These are phyloP conservation scores for Scaptomyza caliginosa DNA, from an alignment of 2,888 invertebrate genomes.

Conservation along the genomic window DNA sequence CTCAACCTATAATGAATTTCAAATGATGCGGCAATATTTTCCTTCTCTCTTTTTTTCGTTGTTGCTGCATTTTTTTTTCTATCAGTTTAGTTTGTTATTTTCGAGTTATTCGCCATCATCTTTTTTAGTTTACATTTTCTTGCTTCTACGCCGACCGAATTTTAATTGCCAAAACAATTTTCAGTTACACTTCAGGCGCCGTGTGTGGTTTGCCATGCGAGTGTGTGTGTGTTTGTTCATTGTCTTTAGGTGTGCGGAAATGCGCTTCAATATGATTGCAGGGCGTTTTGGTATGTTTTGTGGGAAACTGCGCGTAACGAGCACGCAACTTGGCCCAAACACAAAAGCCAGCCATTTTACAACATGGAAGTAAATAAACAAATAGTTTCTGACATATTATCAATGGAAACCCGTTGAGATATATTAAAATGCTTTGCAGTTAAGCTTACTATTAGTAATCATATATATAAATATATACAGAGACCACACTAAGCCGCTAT, in stretches of 20 bases:
- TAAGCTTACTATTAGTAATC: too few relatives aligned
- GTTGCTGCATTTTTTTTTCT: constrained; percentile 5
- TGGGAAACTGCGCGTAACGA: constrained; percentile 56
- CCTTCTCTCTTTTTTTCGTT: constrained; percentile 48
- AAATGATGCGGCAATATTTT: constrained; percentile 76
- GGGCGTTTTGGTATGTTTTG: constrained; percentile 39
- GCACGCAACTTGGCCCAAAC: constrained; percentile 50
- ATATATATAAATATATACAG: constrained; percentile 17
- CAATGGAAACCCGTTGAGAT: background rate
- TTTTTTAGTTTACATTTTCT: constrained; percentile 53
- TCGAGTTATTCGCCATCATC: constrained; percentile 50
- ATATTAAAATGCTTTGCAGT: too few relatives aligned
- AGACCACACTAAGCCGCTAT: too few relatives aligned
- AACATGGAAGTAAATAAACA: constrained; percentile 7
- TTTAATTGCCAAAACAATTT: constrained; percentile 73
- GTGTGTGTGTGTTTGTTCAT: constrained; percentile 35
- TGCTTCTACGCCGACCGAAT: constrained; percentile 54
- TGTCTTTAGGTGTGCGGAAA: constrained; percentile 57
- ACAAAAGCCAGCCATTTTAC: constrained; percentile 24
- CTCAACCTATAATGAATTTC: constrained; percentile 68
- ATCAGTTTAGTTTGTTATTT: constrained; percentile 28
- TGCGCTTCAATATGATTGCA: constrained; percentile 49
- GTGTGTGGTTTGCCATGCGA: constrained; percentile 43
- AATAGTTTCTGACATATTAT: background rate
- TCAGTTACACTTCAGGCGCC: constrained; percentile 52